phyloP scores from a whole-genome alignment of 2,113 vertebrate genomes.

The Ardeotis arabs region DNA sequence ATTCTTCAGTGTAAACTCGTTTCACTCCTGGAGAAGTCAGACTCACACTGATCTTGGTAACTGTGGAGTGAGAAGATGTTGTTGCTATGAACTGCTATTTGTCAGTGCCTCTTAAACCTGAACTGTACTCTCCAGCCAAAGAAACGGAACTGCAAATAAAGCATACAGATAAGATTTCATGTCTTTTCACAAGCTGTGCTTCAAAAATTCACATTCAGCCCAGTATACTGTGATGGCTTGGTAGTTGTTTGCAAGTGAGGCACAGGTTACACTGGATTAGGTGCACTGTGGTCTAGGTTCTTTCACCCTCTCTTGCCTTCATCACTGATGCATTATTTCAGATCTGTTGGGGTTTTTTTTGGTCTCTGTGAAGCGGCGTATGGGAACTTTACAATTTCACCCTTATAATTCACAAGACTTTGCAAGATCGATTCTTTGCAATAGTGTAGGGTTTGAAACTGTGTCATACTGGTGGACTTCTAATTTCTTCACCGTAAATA shows the following conservation, averaged over 20 bases:
- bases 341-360: neutral
- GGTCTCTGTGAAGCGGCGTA: neutral
- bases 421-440: neutral
- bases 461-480: neutral
- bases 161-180: neutral
- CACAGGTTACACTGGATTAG: neutral
- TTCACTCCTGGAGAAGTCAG: neutral
- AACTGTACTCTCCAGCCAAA: neutral
- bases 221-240: neutral
- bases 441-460: neutral
- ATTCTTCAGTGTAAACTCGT: neutral
- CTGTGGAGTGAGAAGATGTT: neutral
- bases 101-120: neutral
- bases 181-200: neutral
- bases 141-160: neutral
- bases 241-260: neutral
- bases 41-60: neutral
- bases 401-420: neutral
- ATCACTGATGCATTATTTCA: neutral
- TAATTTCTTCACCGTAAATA: neutral
- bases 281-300: rapidly evolving
- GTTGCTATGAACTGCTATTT: neutral
- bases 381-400: neutral
- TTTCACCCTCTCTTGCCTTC: neutral
- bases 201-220: neutral